phyloP scores from a whole-genome alignment of 2,797 vertebrate species.

The Crax fasciolata region DNA sequence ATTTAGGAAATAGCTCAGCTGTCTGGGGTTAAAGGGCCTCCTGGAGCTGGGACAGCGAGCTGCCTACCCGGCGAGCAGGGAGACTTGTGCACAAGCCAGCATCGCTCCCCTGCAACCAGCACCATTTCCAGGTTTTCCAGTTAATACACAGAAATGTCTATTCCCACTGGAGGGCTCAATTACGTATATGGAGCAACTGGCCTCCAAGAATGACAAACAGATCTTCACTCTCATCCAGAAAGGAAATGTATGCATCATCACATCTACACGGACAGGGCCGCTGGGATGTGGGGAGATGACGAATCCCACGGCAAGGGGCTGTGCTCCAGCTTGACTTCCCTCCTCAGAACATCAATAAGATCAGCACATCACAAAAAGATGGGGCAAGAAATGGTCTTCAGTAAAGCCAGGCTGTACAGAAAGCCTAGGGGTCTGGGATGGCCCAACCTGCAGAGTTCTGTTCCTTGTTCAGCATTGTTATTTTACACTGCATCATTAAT shows the following conservation, averaged over 20 bases:
- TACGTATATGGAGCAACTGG: not conserved
- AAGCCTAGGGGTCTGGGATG: not conserved
- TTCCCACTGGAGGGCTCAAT: conserved; percentile 11
- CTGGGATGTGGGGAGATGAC: not conserved
- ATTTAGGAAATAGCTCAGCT: conserved; percentile 54
- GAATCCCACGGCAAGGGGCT: not conserved
- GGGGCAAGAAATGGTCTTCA: not conserved
- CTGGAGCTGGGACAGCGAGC: conserved; percentile 45
- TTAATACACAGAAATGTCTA: not conserved
- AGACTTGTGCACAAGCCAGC: not conserved
- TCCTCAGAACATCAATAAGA: not conserved
- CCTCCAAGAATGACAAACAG: not conserved
- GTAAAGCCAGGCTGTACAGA: not conserved
- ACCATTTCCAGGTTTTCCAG: not conserved
- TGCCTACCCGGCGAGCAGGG: not conserved
- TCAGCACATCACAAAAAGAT: not conserved
- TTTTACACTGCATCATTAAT: not conserved
- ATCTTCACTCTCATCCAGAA: not conserved
- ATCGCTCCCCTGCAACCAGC: not conserved
- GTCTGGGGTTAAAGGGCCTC: conserved; percentile 45
- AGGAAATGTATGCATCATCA: not conserved
- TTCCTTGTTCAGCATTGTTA: not conserved
- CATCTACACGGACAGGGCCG: not conserved
- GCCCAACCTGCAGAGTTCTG: not conserved
- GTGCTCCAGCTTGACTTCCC: not conserved